phyloP scores from a whole-genome alignment of 2,113 vertebrate species.

The Illadopsis cleaveri region DNA sequence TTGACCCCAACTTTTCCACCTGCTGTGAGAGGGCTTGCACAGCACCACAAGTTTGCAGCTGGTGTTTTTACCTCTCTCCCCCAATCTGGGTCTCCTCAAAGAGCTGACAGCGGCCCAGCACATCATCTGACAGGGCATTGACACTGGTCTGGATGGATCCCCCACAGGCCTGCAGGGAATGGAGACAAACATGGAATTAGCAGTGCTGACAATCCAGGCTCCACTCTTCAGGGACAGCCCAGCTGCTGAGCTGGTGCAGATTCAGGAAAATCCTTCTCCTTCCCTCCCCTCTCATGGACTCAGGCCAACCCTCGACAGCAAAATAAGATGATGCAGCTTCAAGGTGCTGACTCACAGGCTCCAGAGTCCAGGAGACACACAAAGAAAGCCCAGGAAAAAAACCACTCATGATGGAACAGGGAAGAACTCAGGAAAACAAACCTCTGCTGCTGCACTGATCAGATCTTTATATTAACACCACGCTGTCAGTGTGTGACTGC shows the following conservation, averaged over 20 bases:
- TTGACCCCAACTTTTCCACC: no score
- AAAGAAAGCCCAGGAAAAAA: neutral
- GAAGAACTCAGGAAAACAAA: neutral
- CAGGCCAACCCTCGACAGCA: neutral
- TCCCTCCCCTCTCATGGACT: neutral
- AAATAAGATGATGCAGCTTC: neutral
- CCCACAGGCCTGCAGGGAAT: constrained; percentile 84
- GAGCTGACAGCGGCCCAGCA: constrained; percentile 89
- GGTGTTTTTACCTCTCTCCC: constrained; percentile 85
- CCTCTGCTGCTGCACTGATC: fast-evolving
- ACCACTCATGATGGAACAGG: fast-evolving
- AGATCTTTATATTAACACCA: fast-evolving
- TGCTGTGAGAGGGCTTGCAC: fast-evolving
- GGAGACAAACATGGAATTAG: fast-evolving
- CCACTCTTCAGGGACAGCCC: neutral
- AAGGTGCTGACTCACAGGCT: neutral
- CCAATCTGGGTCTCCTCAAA: constrained; percentile 97
- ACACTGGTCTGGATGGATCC: constrained; percentile 98
- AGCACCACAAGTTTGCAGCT: neutral
- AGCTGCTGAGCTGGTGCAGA: neutral
- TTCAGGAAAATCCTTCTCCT: neutral
- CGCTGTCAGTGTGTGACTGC: fast-evolving
- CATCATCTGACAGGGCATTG: constrained; percentile 79
- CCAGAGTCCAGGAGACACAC: neutral
- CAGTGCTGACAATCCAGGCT: neutral